Evolutionary conservation across 2,797 vertebrate genomes (phyloP).

Genomic region (Chaetodon trifasciatus): DNA sequence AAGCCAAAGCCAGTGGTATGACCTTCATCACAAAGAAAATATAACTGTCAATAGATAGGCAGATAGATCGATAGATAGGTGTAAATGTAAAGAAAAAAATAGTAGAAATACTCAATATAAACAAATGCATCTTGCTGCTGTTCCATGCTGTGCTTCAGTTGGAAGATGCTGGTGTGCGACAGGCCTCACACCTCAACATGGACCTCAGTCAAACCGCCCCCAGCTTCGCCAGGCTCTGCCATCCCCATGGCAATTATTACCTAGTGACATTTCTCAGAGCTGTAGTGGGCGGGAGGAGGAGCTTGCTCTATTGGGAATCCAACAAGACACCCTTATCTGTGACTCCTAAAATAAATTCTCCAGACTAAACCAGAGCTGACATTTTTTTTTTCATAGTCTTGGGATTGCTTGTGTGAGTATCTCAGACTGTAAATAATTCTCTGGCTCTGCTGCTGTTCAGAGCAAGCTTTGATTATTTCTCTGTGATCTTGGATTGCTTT

Average conservation of each 20-base stretch:
- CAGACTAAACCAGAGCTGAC: constrained; percentile 33
- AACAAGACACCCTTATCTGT: constrained; percentile 58
- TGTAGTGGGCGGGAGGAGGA: constrained; percentile 74
- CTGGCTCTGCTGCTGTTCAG: neutral
- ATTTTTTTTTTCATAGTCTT: neutral
- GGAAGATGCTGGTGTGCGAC: constrained; percentile 44
- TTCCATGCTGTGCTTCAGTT: constrained; percentile 38
- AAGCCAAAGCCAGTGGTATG: constrained; percentile 43
- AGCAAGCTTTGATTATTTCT: constrained; percentile 1
- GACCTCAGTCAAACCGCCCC: constrained; percentile 83
- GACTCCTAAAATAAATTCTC: constrained; percentile 64
- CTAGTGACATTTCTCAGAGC: constrained; percentile 82
- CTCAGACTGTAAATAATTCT: constrained; percentile 8
- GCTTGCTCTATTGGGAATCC: constrained; percentile 56
- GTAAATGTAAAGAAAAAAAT: neutral
- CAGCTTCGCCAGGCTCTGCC: constrained; percentile 79
- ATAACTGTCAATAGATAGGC: neutral
- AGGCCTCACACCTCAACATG: constrained; percentile 77
- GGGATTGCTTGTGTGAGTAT: constrained; percentile 14
- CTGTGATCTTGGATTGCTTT: neutral
- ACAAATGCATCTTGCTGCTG: constrained; percentile 1
- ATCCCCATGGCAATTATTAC: constrained; percentile 89
- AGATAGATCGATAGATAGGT: constrained; percentile 22
- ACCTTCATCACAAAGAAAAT: constrained; percentile 41
- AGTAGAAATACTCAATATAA: neutral